Percentiles rank a stretch among this genome's conserved stretches.
phyloP scores from a whole-genome alignment of 2,888 invertebrate genomes.

The Cephus sareptanus region DNA sequence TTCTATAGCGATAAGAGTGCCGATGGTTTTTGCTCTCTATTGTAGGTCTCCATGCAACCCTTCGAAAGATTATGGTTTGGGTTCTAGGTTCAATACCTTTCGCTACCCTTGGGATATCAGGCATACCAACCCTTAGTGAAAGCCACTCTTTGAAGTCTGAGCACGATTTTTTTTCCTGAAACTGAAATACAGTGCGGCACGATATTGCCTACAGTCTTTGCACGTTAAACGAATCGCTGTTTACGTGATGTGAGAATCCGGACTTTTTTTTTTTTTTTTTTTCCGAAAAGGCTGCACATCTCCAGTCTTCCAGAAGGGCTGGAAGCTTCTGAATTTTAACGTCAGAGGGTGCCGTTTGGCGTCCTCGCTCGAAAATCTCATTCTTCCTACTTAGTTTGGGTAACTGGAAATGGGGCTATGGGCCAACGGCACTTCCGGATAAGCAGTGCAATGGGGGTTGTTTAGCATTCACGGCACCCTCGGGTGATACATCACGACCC shows the following conservation, averaged over 20 bases:
- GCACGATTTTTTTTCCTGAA: constrained; percentile 1
- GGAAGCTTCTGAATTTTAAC: neutral
- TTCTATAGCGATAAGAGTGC: neutral
- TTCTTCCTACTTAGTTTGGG: neutral
- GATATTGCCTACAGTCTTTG: constrained; percentile 4
- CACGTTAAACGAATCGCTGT: constrained; percentile 1
- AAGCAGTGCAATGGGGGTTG: constrained; percentile 3
- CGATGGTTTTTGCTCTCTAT: neutral
- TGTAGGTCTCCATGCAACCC: neutral
- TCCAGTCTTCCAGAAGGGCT: neutral
- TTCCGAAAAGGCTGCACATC: neutral
- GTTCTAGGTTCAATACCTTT: neutral
- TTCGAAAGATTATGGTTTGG: neutral
- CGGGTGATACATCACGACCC: constrained; percentile 16
- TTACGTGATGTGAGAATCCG: neutral
- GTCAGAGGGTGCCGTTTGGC: neutral
- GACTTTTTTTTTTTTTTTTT: neutral
- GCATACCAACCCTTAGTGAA: neutral
- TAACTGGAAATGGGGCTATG: neutral
- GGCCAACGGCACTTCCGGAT: neutral
- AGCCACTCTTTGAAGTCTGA: neutral
- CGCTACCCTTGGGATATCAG: neutral
- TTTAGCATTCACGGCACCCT: constrained; percentile 12
- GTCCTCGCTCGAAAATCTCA: neutral
- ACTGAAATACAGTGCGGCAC: constrained; percentile 1